A percentile compares a stretch with the other conserved stretches of the same genome.
Conservation (phyloP, 1,140 invertebrate genomes). For the Trichoplusia ni region DNA sequence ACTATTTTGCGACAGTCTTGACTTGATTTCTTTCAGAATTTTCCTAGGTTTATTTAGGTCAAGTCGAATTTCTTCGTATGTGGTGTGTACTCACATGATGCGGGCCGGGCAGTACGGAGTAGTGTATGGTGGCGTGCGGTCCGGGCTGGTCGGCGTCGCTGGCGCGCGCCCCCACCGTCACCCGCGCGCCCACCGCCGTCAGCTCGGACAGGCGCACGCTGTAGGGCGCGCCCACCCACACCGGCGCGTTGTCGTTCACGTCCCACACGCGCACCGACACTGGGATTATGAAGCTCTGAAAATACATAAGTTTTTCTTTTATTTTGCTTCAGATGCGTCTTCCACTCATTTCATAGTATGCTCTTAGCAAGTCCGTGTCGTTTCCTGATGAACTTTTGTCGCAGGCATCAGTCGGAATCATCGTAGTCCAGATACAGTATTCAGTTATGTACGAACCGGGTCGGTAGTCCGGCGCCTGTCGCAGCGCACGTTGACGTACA, state of each 20-base stretch:
- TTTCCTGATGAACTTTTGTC: no score
- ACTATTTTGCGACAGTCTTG: no score
- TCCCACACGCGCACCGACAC: conserved; percentile 95
- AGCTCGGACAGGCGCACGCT: conserved; percentile 92
- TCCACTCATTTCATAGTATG: no score
- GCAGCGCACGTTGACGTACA: conserved; percentile 93
- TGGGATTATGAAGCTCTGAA: conserved; percentile 92
- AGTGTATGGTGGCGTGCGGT: conserved; percentile 93
- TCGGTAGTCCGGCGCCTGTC: conserved; percentile 90
- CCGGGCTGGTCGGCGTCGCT: conserved; percentile 93
- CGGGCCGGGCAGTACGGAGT: conserved; percentile 89
- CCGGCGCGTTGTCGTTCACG: conserved; percentile 94
- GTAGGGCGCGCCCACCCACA: conserved; percentile 92
- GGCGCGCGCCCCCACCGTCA: conserved; percentile 89
- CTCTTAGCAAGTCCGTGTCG: no score
- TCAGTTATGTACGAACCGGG: no score
- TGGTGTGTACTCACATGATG: conserved; percentile 84
- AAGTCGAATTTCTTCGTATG: background rate
- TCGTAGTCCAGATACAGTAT: no score
- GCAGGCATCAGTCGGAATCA: no score
- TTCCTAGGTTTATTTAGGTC: no score
- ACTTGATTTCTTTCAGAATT: no score
- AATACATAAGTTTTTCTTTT: background rate
- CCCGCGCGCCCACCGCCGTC: conserved; percentile 90
- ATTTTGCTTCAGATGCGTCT: background rate